These are phyloP conservation scores for Bos taurus DNA, from an alignment of 2,113 vertebrate genomes.

Conservation along the genomic window ARS-UCD2.0 NC_037346.1:24764001-24764500, in stretches of 20 bases:
- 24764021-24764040: background rate
- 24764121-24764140: background rate
- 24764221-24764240: background rate
- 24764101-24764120: background rate
- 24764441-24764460: background rate
- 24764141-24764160: background rate
- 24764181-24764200: background rate
- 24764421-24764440: background rate
- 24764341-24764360: background rate
- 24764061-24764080: background rate
- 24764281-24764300: background rate
- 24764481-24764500: background rate
- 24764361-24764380: background rate
- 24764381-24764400: background rate
- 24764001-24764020: background rate
- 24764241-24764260: background rate
- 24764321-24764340: background rate
- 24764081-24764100: background rate
- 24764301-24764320: background rate
- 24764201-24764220: background rate
- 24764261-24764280: background rate
- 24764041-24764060: background rate
- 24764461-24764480: background rate
- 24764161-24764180: background rate
- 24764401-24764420: background rate